Percentiles rank a stretch among this genome's conserved stretches.
These are phyloP conservation scores for Chrysodeixis includens DNA, from an alignment of 2,888 invertebrate genomes.

Conservation along the genomic window DNA sequence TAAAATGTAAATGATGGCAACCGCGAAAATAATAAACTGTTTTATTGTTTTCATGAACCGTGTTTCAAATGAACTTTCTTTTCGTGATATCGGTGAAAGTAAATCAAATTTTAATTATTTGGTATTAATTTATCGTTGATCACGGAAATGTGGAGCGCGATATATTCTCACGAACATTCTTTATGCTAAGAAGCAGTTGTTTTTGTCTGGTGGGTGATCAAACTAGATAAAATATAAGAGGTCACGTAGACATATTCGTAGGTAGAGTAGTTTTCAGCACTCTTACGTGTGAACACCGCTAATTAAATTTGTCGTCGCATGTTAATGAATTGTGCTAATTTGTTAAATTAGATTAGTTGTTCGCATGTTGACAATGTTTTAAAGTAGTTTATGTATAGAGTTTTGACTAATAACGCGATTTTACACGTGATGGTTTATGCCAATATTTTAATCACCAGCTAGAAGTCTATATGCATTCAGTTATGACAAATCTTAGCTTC, in stretches of 20 bases:
- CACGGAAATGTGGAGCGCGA: constrained; percentile 17
- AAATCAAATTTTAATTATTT: constrained; percentile 39
- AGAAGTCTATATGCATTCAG: too few species aligned
- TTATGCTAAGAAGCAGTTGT: background rate
- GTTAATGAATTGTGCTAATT: constrained; percentile 46
- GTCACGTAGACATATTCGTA: background rate
- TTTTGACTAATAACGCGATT: too few species aligned
- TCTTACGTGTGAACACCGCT: constrained; percentile 18
- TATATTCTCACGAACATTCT: constrained; percentile 19
- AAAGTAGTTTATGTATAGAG: background rate
- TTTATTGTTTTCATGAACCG: constrained; percentile 31
- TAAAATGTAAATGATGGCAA: constrained; percentile 24
- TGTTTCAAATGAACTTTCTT: constrained; percentile 36
- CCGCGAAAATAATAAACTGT: constrained; percentile 12
- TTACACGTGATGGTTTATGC: too few species aligned
- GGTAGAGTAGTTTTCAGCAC: constrained; percentile 1
- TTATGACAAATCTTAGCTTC: too few species aligned
- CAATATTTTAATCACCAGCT: too few species aligned
- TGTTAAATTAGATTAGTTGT: constrained; percentile 34
- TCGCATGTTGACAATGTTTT: constrained; percentile 11
- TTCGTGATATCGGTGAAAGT: constrained; percentile 40
- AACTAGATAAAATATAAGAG: background rate
- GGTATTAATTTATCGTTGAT: constrained; percentile 28
- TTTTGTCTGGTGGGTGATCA: background rate
- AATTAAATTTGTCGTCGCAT: constrained; percentile 42